These are phyloP conservation scores for Phalacrocorax aristotelis DNA, from an alignment of 2,113 vertebrate species.

Conservation along the genomic window DNA sequence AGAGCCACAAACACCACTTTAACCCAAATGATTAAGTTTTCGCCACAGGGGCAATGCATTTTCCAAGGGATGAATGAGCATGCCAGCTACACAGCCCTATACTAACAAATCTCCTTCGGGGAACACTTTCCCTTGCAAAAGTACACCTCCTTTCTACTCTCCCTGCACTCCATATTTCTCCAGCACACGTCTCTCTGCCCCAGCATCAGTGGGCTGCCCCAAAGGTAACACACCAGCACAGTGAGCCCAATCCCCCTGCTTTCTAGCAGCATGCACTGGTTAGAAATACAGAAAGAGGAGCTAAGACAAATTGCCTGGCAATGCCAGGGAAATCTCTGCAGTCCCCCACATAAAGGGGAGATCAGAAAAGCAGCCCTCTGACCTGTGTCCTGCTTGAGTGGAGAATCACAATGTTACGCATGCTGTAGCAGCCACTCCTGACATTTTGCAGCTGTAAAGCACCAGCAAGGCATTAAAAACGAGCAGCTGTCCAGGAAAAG, in stretches of 20 bases:
- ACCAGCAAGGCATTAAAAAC: neutral
- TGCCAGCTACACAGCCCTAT: neutral
- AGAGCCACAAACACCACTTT: constrained; percentile 9
- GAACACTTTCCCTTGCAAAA: neutral
- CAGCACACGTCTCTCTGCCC: neutral
- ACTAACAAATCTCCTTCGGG: neutral
- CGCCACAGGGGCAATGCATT: neutral
- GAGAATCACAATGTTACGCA: neutral
- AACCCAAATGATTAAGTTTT: constrained; percentile 21
- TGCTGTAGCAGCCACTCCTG: neutral
- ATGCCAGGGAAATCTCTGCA: neutral
- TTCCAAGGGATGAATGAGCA: neutral
- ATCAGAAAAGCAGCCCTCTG: neutral
- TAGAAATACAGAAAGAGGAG: neutral
- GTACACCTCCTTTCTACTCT: neutral
- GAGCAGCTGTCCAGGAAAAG: constrained; percentile 27
- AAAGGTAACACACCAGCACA: neutral
- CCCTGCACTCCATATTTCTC: neutral
- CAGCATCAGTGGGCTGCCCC: neutral
- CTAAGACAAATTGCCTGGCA: neutral
- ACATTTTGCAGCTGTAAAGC: constrained; percentile 1
- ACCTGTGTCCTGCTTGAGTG: neutral
- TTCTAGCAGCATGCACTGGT: neutral
- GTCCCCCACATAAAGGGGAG: neutral
- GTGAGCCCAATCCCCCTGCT: neutral